phyloP scores from a whole-genome alignment of 2,797 vertebrate species.

The Crenuchus spilurus region DNA sequence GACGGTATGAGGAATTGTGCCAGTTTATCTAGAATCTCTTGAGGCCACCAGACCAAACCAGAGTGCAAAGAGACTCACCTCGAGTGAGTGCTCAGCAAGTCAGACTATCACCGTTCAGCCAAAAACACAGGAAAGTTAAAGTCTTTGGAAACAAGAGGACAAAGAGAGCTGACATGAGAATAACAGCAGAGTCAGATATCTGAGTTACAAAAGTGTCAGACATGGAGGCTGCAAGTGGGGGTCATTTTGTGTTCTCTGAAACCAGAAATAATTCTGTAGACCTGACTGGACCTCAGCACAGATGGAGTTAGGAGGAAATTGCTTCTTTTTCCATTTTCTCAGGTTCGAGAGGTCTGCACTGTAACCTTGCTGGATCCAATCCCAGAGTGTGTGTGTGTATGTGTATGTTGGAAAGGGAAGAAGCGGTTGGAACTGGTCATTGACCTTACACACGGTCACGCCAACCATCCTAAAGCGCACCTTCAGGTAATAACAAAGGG shows the following conservation, averaged over 20 bases:
- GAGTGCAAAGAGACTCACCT: constrained; percentile 28
- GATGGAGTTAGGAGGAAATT: constrained; percentile 45
- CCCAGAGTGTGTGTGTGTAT: constrained; percentile 10
- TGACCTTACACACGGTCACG: constrained; percentile 67
- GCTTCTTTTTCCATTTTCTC: constrained; percentile 50
- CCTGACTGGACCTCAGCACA: neutral
- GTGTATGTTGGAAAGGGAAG: constrained; percentile 15
- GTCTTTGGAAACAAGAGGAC: neutral
- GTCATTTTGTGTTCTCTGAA: constrained; percentile 28
- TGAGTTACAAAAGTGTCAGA: neutral
- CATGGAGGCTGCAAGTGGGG: neutral
- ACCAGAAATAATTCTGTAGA: constrained; percentile 38
- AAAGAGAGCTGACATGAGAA: neutral
- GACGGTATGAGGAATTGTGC: too few species aligned
- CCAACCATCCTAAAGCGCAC: constrained; percentile 51
- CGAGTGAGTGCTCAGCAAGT: constrained; percentile 43
- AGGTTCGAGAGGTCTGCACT: constrained; percentile 45
- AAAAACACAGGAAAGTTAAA: neutral
- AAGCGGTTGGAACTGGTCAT: constrained; percentile 47
- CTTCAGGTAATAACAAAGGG: constrained; percentile 60
- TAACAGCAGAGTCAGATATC: neutral
- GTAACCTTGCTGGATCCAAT: constrained; percentile 26
- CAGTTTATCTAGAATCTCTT: too few species aligned
- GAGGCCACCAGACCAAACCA: too few species aligned
- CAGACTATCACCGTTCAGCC: constrained; percentile 34